Evolutionary conservation across 1,140 invertebrate genomes (phyloP), one percentile per base, ranked within the genome.

Genomic region (Zaprionus lachaisei): DNA sequence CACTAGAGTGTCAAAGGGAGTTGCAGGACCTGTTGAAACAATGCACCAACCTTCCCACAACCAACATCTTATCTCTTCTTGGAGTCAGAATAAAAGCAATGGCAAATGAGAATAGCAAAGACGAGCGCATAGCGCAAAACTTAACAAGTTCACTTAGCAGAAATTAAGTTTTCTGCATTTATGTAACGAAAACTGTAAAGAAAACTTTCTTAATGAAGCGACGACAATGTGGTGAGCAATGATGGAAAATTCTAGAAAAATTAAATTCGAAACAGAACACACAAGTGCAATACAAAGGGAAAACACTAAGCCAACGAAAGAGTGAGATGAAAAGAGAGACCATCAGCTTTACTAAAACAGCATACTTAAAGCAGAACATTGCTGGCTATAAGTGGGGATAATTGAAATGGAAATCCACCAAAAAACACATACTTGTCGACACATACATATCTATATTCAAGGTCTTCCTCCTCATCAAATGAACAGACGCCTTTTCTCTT

Each of bases 161-260:
- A 87, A 87, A 87, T 87, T 89, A 87, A 87, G 84, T 90, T 87
- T 87, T 87, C 84, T 89, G 78, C 84, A 80, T 87, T 87, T 87
- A 87, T 89, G 84, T 78, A 84, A 89, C 84, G 66, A 89, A 89
- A 89, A 90, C 85, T 89, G 83, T 84, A 84, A 81, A 84, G 85
- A 81, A 87, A 87, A 87, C 81, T 87, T 87, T 89, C 81, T 84
- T 87, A 90, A 87, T 87, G 84, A 87, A 87, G 77, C 84, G 85
- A 84, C 68, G 84, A 87, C 84, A 87, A 90, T 87, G 84, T 89
- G 85, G 81, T 81, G 80, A 68, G 85, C 71, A 81, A 73, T 84
- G 77, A n/a, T 70, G n/a, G 74, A 55, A 78, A 83, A 83, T 80
- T 68, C 76, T 61, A 56, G 44, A 54, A 72, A 76, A 72, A 41